Evolutionary conservation across 2,797 vertebrate genomes (phyloP).

Genomic region (Periparus ater): DNA sequence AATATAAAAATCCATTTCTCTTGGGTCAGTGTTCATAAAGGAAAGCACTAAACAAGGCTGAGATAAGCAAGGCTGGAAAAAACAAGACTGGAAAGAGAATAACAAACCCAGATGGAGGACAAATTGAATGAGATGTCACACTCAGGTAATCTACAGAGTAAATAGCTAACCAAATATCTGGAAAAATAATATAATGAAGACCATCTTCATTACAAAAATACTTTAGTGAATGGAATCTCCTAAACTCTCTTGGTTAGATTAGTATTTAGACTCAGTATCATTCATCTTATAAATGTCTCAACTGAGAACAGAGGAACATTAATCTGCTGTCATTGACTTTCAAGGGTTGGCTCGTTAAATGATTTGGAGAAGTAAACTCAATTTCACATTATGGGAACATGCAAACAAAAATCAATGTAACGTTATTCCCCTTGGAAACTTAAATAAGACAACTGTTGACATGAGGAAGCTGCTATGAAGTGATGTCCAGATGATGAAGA

Average conservation of each 20-base stretch:
- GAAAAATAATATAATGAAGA: neutral
- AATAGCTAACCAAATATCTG: neutral
- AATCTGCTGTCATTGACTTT: neutral
- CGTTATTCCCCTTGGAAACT: neutral
- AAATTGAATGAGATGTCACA: neutral
- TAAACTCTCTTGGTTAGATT: neutral
- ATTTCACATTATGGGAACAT: neutral
- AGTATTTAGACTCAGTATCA: neutral
- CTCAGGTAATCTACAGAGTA: neutral
- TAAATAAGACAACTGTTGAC: neutral
- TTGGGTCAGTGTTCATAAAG: neutral
- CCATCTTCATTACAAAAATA: neutral
- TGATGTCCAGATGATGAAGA: neutral
- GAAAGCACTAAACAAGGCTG: neutral
- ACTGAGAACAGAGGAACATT: neutral
- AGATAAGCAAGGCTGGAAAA: neutral
- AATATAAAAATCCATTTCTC: neutral
- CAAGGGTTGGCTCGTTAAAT: neutral
- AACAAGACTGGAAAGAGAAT: neutral
- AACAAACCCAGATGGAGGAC: neutral
- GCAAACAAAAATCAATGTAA: slow-evolving; percentile 19
- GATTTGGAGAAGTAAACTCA: slow-evolving; percentile 5
- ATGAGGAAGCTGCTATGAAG: neutral
- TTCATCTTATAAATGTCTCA: neutral
- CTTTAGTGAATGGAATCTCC: neutral